A percentile compares a stretch with the other conserved stretches of the same genome.
Evolutionary conservation across 2,797 vertebrate genomes (phyloP).

Genomic region (Ptychobarbus kaznakovi): DNA sequence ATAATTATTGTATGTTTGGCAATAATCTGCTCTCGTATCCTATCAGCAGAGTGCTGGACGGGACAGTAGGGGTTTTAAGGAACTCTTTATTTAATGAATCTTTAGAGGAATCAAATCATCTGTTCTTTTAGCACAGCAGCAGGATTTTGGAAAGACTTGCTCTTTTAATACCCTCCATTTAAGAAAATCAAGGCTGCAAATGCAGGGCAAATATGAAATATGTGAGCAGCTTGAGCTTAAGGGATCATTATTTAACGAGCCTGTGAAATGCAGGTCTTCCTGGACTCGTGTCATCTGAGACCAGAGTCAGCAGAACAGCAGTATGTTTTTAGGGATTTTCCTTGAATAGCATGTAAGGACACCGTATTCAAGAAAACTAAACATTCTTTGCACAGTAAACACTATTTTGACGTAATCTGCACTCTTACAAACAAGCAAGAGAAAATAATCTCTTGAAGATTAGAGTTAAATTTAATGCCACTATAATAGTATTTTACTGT

Average conservation of each 20-base stretch:
- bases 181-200: constrained; percentile 43
- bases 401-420: neutral
- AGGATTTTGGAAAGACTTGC: constrained; percentile 26
- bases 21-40: constrained; percentile 36
- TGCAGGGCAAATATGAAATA: constrained; percentile 39
- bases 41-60: constrained; percentile 28
- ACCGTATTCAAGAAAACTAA: neutral
- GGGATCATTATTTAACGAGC: constrained; percentile 45
- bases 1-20: constrained; percentile 43
- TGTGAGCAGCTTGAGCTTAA: constrained; percentile 36
- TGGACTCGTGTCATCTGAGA: constrained; percentile 28
- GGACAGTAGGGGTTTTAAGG: constrained; percentile 39
- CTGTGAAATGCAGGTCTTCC: constrained; percentile 40
- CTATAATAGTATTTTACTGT: neutral
- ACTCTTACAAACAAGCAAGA: neutral
- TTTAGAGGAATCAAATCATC: constrained; percentile 38
- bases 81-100: constrained; percentile 60
- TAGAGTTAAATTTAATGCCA: neutral
- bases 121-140: constrained; percentile 9
- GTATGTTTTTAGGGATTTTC: neutral
- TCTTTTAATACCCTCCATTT: constrained; percentile 35
- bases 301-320: neutral
- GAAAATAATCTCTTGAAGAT: constrained; percentile 2
- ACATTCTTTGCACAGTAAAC: neutral
- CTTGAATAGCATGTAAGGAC: neutral